These are phyloP conservation scores for Tiliqua scincoides DNA, from an alignment of 2,113 vertebrate genomes.

Conservation along the genomic window DNA sequence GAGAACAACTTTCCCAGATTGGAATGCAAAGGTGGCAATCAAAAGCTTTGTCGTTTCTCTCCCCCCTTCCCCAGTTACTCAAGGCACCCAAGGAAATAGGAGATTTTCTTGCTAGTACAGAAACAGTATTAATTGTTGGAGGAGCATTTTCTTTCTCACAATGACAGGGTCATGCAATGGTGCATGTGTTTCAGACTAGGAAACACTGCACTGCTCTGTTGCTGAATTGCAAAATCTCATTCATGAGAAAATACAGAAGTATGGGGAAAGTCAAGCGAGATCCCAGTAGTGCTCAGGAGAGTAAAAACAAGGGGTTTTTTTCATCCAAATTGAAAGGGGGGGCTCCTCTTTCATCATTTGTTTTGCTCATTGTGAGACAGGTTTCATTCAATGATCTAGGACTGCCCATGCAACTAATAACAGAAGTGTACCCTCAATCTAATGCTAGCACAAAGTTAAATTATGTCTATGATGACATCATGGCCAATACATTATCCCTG, in stretches of 20 bases:
- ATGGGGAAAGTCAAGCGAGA: not conserved
- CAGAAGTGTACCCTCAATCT: not conserved
- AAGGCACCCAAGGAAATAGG: not conserved
- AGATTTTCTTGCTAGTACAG: not conserved
- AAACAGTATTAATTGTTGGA: conserved; percentile 17
- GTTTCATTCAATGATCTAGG: not conserved
- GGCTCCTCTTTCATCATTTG: not conserved
- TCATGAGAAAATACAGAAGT: not conserved
- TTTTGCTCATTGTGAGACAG: not conserved
- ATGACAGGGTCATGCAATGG: not conserved
- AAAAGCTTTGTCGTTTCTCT: not conserved
- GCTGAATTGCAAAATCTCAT: not conserved
- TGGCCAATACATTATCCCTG: not conserved
- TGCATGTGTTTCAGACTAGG: not conserved
- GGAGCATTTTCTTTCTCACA: not conserved
- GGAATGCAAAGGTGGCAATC: conserved; percentile 47
- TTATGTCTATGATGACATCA: not conserved
- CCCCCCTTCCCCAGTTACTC: not conserved
- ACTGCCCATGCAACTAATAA: not conserved
- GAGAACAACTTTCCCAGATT: conserved; percentile 67
- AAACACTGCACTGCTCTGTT: not conserved
- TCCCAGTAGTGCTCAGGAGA: not conserved
- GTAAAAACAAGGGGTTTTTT: not conserved
- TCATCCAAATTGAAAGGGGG: not conserved
- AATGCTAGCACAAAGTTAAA: not conserved